phyloP scores from a whole-genome alignment of 1,140 invertebrate species.

The Zaprionus inermis region DNA sequence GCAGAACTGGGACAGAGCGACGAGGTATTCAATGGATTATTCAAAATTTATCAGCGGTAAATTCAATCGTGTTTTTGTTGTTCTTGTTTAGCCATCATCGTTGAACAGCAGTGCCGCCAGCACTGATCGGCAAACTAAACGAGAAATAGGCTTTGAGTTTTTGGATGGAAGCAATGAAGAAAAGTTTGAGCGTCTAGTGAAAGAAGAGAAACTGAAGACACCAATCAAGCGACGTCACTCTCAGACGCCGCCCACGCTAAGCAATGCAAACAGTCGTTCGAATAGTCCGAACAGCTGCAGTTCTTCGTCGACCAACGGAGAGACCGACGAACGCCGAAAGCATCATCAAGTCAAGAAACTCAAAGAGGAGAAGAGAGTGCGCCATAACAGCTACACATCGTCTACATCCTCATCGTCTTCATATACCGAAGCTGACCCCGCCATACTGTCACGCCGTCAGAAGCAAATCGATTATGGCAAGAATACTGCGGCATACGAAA shows the following conservation, averaged over 20 bases:
- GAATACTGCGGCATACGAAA: conserved; percentile 94
- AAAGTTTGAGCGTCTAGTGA: conserved; percentile 78
- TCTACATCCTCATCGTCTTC: conserved; percentile 70
- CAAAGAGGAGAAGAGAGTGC: conserved; percentile 69
- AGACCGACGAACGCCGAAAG: conserved; percentile 11
- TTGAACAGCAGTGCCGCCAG: conserved; percentile 63
- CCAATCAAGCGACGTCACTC: conserved; percentile 82
- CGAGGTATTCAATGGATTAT: conserved; percentile 42
- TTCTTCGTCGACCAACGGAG: conserved; percentile 45
- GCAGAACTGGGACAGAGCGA: conserved; percentile 66
- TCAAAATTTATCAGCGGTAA: background rate
- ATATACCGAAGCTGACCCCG: conserved; percentile 90
- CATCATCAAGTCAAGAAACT: conserved; percentile 30
- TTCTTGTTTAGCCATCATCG: conserved; percentile 50
- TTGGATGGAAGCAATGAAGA: conserved; percentile 76
- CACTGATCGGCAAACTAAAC: conserved; percentile 32
- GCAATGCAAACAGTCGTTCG: conserved; percentile 66
- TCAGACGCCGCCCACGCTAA: conserved; percentile 59
- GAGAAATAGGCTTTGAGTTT: conserved; percentile 75
- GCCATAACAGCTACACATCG: conserved; percentile 73
- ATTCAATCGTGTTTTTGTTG: too few species aligned
- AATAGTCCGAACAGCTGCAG: conserved; percentile 73
- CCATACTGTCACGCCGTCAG: conserved; percentile 90
- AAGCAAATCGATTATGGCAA: conserved; percentile 98
- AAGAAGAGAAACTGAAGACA: conserved; percentile 83